Base-by-base conservation (phyloP, 1,140 invertebrate species). In the Centruroides sculpturatus region DNA sequence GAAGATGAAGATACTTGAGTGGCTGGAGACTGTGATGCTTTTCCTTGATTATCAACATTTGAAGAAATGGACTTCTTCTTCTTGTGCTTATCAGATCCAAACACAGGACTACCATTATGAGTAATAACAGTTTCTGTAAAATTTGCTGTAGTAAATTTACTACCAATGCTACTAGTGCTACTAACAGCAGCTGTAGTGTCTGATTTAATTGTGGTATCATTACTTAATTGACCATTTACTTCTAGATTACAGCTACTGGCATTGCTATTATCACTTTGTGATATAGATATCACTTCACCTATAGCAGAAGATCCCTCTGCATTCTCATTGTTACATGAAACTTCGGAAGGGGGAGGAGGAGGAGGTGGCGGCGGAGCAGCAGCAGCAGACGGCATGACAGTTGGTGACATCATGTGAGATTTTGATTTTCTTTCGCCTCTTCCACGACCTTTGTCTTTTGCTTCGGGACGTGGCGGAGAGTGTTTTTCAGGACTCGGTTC, bases 401-500 rank as follows among this genome's bases (percentile, higher is more conserved):
- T 41, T 41, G 41, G 41, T 41, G 41, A 41, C 41, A 41, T 41
- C 41, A 41, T 41, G 8, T 41, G 41, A 41, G 41, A 41, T 41
- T 49, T 63, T 35, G 10, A 46, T 62, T 60, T 66, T 57, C 57
- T 56, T 4, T 66, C 63, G 10, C 34, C 35, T 13, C 61, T 55
- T 5, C 58, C 47, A 41, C 62, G 65, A 47, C 36, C 49, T 55
- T 48, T 46, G 12, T 66, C 64, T 13, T 63, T 65, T 11, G 47
- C 57, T 55, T 63, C 60, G 12, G 34, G 56, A 41, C 57, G 46
- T 52, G 64, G 47, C 12, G 58, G 62, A 41, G 61, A 59, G 9
- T 84, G 83, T 72, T 90, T 91, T 71, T 92, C 89, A 49, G 87
- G 85, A 66, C 86, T 88, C 11, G 87, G 86, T 72, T 92, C 88